Conservation (phyloP, 1,140 invertebrate species). For the Hirudo medicinalis region DNA sequence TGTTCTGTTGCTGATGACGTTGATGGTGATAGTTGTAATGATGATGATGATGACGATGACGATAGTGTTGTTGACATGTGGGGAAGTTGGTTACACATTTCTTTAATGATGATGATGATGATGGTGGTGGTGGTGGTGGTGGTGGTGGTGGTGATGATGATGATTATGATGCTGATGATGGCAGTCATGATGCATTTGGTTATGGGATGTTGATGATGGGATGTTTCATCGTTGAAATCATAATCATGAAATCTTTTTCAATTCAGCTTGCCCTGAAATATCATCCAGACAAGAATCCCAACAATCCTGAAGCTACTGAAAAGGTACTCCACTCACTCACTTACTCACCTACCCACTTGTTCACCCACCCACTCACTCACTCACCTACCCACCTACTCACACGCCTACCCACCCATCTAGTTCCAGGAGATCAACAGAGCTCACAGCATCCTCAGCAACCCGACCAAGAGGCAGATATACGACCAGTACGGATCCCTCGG, state of each 20-base stretch:
- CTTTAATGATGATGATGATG: no score
- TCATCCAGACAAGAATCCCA: conserved; percentile 87
- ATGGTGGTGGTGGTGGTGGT: no score
- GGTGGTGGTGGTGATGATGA: no score
- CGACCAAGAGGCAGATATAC: conserved; percentile 41
- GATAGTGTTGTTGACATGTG: no score
- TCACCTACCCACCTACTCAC: no score
- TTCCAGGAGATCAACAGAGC: conserved; percentile 46
- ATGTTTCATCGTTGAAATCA: no score
- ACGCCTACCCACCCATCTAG: conserved; percentile 25
- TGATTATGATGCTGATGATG: neutral
- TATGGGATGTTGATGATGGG: neutral
- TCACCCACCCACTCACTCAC: no score
- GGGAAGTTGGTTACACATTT: no score
- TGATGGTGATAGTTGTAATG: no score
- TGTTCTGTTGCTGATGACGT: no score
- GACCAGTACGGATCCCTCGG: conserved; percentile 45
- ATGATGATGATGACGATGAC: no score
- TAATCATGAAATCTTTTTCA: neutral
- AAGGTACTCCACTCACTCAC: conserved; percentile 27
- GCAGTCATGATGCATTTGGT: neutral
- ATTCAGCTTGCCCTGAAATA: conserved; percentile 74
- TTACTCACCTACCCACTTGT: no score
- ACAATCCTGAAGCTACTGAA: conserved; percentile 32
- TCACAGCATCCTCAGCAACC: conserved; percentile 41